A percentile compares a stretch with the other conserved stretches of the same genome.
Evolutionary conservation across 1,140 invertebrate genomes (phyloP).

Genomic region (Anastrepha obliqua): DNA sequence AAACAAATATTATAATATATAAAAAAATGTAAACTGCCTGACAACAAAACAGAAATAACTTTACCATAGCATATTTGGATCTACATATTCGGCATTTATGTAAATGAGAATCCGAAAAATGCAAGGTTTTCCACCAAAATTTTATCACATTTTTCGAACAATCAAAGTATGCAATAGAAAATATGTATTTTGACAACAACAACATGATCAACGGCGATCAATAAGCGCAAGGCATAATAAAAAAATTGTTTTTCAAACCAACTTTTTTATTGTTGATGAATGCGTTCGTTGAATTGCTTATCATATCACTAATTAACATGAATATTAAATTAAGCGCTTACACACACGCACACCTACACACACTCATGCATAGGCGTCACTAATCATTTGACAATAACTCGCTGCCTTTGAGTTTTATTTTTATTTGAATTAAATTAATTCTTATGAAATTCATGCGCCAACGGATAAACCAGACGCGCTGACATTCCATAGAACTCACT

Average conservation of each 20-base stretch:
- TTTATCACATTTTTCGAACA: too few relatives aligned
- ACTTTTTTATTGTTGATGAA: neutral
- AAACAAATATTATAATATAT: too few relatives aligned
- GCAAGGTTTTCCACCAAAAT: too few relatives aligned
- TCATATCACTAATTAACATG: constrained; percentile 24
- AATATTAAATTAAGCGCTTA: neutral
- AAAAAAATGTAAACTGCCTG: too few relatives aligned
- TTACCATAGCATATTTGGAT: too few relatives aligned
- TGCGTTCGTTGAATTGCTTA: constrained; percentile 1
- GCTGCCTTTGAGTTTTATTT: neutral
- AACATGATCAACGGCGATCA: neutral
- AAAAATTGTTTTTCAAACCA: neutral
- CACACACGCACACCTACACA: too few relatives aligned
- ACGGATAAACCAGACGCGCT: neutral
- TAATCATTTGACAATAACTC: constrained; percentile 10
- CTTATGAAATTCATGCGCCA: neutral
- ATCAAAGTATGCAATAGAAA: neutral
- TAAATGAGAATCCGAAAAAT: too few relatives aligned
- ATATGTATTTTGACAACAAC: neutral
- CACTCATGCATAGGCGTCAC: neutral
- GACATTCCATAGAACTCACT: neutral
- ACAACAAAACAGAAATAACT: too few relatives aligned
- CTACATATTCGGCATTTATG: too few relatives aligned
- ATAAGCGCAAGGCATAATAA: neutral
- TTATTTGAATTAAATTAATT: neutral